phyloP scores from a whole-genome alignment of 2,113 vertebrate genomes.

The Anoplopoma fimbria region DNA sequence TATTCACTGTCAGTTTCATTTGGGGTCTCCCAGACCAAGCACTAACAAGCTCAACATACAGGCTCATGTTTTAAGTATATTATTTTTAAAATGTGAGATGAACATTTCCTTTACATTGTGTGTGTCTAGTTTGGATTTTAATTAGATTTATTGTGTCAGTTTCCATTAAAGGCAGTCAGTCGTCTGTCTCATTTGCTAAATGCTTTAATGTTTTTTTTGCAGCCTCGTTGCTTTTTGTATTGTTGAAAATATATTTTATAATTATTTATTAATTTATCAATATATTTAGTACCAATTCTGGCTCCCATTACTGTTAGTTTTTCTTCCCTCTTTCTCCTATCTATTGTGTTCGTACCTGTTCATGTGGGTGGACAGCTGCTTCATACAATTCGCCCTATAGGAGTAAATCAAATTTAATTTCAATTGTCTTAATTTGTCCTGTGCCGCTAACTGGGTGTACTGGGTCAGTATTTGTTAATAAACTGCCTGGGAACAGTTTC shows the following conservation, averaged over 20 bases:
- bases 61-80: background rate
- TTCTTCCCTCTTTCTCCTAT: background rate
- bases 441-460: background rate
- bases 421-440: background rate
- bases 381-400: background rate
- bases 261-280: background rate
- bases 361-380: background rate
- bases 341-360: background rate
- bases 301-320: background rate
- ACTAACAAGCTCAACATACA: background rate
- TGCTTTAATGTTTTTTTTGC: background rate
- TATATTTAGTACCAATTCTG: background rate
- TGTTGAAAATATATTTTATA: background rate
- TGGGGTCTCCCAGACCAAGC: background rate
- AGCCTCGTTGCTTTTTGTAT: background rate
- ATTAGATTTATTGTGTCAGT: background rate
- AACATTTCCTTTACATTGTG: background rate
- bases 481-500: background rate
- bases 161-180: background rate
- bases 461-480: background rate
- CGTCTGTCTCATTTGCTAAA: background rate
- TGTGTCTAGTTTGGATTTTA: background rate
- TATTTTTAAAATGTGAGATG: background rate
- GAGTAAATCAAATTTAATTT: slow-evolving; percentile 6
- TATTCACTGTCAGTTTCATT: background rate